Evolutionary conservation across 2,113 vertebrate genomes (phyloP), one percentile per base, ranked within the genome.

Genomic region (Paradoxurus hermaphroditus): DNA sequence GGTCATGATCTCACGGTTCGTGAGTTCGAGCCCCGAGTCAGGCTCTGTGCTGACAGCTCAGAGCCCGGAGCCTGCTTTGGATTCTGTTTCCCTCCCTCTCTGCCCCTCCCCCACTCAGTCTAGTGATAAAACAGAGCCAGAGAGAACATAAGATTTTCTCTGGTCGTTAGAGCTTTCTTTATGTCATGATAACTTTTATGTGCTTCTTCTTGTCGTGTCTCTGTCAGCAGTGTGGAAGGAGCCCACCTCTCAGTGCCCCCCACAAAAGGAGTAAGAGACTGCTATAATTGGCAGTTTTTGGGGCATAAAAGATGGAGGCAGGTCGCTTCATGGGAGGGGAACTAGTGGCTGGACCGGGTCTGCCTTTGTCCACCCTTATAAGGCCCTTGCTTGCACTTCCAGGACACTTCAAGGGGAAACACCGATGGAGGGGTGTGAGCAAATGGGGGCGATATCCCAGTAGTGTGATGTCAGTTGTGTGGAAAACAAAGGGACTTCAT

Each of bases 171-270:
- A 85, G 79, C 25, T 63, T 18, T 36, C 81, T 49, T 2, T 39
- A 0, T 4, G 18, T 7, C 0, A 9, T 36, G 25, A 23, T 19
- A 21, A 5, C 7, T 29, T 23, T 18, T 2, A 25, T 0, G 0
- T 16, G 67, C 51, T 49, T 31, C 23, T 0, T 36, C 36, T 49
- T 31, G 31, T 49, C 31, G 3, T 25, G 34, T n/a, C 23, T 29
- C 78, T 19, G 27, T 85, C 34, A 44, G 36, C 2, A 7, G 2
- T 16, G 5, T 0, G 25, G 73, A 23, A 27, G 4, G 9, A 44
- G 29, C 36, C 46, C 5, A 5, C 63, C 29, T 56, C 11, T 53
- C 53, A 3, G 39, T 7, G 16, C 18, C 46, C 36, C 18, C 46
- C 36, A 21, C 62, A 10, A 3, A 4, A 18, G 73, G 84, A 46